Conservation (phyloP, 2,797 vertebrate species). For the Borostomias antarcticus region DNA sequence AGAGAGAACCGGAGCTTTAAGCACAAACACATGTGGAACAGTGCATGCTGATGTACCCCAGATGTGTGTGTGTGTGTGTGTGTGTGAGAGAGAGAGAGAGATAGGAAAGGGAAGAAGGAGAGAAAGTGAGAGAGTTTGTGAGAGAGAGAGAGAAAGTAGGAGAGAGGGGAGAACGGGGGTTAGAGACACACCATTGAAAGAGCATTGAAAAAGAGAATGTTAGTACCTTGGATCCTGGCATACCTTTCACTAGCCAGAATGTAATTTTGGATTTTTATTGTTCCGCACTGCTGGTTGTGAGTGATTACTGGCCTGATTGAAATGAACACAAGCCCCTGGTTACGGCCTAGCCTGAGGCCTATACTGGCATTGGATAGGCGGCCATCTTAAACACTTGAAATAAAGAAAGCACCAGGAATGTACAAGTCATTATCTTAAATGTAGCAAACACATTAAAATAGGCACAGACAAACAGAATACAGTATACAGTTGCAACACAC, state of each 20-base stretch:
- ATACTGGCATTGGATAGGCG: conserved; percentile 29
- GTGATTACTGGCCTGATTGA: conserved; percentile 56
- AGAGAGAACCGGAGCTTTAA: conserved; percentile 37
- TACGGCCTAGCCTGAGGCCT: conserved; percentile 34
- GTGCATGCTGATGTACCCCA: conserved; percentile 39
- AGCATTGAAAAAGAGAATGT: conserved; percentile 19
- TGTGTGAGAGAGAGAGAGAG: conserved; percentile 13
- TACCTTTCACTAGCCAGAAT: conserved; percentile 39
- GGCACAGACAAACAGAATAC: conserved; percentile 14
- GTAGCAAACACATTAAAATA: conserved; percentile 33
- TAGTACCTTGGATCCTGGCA: conserved; percentile 38
- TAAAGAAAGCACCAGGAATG: conserved; percentile 46
- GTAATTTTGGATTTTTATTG: conserved; percentile 57
- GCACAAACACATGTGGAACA: conserved; percentile 56
- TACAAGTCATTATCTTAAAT: conserved; percentile 39
- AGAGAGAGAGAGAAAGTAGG: conserved; percentile 3
- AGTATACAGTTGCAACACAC: conserved; percentile 14
- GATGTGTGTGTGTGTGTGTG: conserved; percentile 27
- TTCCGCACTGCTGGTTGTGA: conserved; percentile 46
- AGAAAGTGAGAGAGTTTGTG: conserved; percentile 2
- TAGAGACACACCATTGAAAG: background rate
- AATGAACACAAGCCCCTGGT: conserved; percentile 49
- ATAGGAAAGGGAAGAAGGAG: too few species aligned
- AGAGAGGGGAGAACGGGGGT: background rate
- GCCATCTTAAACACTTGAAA: conserved; percentile 38